Base-by-base conservation (phyloP, 2,888 invertebrate species). In the Patella depressa region DNA sequence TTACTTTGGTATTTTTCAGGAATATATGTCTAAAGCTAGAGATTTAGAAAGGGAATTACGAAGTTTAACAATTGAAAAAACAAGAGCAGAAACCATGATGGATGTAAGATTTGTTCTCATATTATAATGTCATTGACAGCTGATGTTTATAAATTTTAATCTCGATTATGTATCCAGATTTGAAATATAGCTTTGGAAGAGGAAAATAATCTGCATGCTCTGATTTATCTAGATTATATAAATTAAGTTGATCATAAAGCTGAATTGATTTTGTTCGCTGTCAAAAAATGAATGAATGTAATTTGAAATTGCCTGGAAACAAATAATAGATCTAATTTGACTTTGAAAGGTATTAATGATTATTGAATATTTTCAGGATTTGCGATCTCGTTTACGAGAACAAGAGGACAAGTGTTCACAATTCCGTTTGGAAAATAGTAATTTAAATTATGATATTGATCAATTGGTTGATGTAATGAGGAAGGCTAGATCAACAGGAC, bases 381-480 rank as follows among this genome's bases (percentile, higher is more conserved):
- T 89, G 19, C 85, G 89, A 81, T 83, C 85, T 9, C 80, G 87
- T 5, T 78, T 86, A 45, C 81, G 84, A 45, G 81, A 87, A 53
- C 84, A 86, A 53, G 89, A 89, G 55, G 87, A 86, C 71, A 83
- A 79, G 19, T 75, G 79, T 29, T 78, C 81, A 2, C 80, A 86
- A 65, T 79, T 89, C 15, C 83, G 87, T 54, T 87, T 86, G 15
- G 89, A 90, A 74, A 88, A 88, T 77, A 80, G 85, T 53, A 88
- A 89, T 82, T 84, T 89, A 9, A 89, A 88, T 78, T 88, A 90
- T 81, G 91, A 91, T 80, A 80, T 90, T 14, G 87, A 88, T 80
- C 85, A 88, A 75, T 87, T 91, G 17, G 87, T 90, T 69, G 85
- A 83, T 54, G 87, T 89, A 65, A 86, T 91, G 73, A 86, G 86